Evolutionary conservation across 2,888 invertebrate genomes (phyloP).

Genomic region (Tipula vernalis): DNA sequence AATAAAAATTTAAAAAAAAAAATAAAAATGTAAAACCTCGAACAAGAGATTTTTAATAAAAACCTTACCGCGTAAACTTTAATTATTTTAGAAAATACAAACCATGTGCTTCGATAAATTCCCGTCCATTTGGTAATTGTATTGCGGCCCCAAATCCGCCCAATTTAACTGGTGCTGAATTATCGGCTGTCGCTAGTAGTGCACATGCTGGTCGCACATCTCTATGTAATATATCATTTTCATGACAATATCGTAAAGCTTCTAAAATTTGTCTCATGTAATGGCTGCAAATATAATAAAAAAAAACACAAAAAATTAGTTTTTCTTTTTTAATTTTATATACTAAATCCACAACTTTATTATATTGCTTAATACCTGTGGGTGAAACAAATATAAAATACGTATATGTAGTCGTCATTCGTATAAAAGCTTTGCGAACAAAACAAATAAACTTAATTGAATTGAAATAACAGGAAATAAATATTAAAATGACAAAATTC

Average conservation of each 20-base stretch:
- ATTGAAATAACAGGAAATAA: not conserved
- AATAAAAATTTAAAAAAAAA: not conserved
- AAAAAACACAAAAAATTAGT: not conserved
- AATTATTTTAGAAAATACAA: slow-evolving; percentile 20
- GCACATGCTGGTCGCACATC: slow-evolving; percentile 97
- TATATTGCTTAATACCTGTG: not conserved
- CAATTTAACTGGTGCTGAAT: slow-evolving; percentile 95
- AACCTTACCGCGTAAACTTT: not conserved
- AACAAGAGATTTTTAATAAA: not conserved
- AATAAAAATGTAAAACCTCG: slow-evolving; percentile 29
- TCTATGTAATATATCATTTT: slow-evolving; percentile 93
- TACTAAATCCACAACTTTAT: too few species aligned
- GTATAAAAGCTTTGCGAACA: not conserved
- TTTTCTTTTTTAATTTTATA: too few species aligned
- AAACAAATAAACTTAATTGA: not conserved
- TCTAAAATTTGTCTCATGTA: slow-evolving; percentile 98
- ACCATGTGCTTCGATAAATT: slow-evolving; percentile 47
- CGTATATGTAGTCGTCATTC: not conserved
- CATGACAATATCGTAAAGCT: slow-evolving; percentile 94
- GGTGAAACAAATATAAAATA: not conserved
- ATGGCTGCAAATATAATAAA: slow-evolving; percentile 52
- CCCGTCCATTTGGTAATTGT: slow-evolving; percentile 70
- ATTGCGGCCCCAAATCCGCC: slow-evolving; percentile 96
- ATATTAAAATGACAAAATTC: not conserved
- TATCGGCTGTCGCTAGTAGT: slow-evolving; percentile 88